phyloP scores from a whole-genome alignment of 2,113 vertebrate species.

The Agapornis roseicollis region DNA sequence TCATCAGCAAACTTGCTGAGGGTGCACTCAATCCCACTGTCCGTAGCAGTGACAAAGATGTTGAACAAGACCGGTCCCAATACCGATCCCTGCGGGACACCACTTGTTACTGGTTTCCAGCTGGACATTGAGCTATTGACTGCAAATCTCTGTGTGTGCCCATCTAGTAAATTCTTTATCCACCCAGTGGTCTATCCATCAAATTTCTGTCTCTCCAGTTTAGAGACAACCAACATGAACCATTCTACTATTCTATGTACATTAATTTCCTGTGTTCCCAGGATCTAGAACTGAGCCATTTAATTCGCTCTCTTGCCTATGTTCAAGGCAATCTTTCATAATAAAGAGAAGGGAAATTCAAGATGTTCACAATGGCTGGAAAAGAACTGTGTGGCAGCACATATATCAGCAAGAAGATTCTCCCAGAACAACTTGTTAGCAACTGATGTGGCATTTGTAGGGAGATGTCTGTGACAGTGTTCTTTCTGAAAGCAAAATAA shows the following conservation, averaged over 20 bases:
- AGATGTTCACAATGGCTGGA: neutral
- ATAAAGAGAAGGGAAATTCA: slow-evolving; percentile 13
- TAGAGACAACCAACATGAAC: neutral
- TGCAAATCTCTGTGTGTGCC: neutral
- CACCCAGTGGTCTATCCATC: neutral
- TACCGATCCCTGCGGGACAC: neutral
- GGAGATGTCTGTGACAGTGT: neutral
- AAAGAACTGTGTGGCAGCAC: neutral
- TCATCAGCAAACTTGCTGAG: neutral
- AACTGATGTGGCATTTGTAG: slow-evolving; percentile 8
- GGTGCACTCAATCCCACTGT: neutral
- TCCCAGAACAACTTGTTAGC: slow-evolving; percentile 49
- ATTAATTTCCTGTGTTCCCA: neutral
- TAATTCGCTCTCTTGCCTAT: neutral
- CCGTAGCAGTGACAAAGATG: neutral
- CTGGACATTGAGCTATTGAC: neutral
- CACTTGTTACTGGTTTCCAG: neutral
- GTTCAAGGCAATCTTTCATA: neutral
- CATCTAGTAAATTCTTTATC: neutral
- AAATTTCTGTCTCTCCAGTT: neutral
- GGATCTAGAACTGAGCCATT: neutral
- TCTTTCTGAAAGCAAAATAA: slow-evolving; percentile 27
- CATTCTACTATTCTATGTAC: neutral
- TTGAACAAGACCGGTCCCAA: neutral
- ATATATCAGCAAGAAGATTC: slow-evolving; percentile 9